These are phyloP conservation scores for Ploceus nigricollis DNA, from an alignment of 2,113 vertebrate genomes.

Conservation along the genomic window DNA sequence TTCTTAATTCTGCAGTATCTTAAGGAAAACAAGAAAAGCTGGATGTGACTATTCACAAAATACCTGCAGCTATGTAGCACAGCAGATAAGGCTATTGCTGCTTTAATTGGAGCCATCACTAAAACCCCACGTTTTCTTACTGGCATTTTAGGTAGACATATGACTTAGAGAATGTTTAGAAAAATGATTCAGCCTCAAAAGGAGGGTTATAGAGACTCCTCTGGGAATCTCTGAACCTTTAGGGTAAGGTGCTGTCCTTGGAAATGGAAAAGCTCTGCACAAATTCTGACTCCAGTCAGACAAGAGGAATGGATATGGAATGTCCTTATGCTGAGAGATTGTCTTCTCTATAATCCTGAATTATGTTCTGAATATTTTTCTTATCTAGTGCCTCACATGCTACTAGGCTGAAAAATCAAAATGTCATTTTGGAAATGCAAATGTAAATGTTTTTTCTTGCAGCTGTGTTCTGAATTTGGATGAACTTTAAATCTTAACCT, in stretches of 20 bases:
- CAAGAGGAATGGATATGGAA: not conserved
- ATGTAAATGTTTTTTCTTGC: not conserved
- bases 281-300: not conserved
- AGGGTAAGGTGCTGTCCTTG: not conserved
- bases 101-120: not conserved
- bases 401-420: not conserved
- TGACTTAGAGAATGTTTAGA: not conserved
- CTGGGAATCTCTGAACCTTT: not conserved
- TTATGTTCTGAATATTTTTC: not conserved
- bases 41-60: not conserved
- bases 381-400: not conserved
- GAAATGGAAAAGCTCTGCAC: not conserved
- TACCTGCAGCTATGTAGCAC: not conserved
- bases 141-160: not conserved
- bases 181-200: not conserved
- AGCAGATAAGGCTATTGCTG: not conserved
- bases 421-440: not conserved
- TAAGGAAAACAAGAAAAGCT: not conserved
- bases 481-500: not conserved
- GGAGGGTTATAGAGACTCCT: not conserved
- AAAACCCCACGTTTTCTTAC: not conserved
- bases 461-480: not conserved
- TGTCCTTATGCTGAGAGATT: not conserved
- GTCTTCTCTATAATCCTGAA: not conserved
- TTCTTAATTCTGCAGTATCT: not conserved